These are phyloP conservation scores for Acanthosepion esculentum DNA, from an alignment of 2,888 invertebrate species.

Conservation along the genomic window DNA sequence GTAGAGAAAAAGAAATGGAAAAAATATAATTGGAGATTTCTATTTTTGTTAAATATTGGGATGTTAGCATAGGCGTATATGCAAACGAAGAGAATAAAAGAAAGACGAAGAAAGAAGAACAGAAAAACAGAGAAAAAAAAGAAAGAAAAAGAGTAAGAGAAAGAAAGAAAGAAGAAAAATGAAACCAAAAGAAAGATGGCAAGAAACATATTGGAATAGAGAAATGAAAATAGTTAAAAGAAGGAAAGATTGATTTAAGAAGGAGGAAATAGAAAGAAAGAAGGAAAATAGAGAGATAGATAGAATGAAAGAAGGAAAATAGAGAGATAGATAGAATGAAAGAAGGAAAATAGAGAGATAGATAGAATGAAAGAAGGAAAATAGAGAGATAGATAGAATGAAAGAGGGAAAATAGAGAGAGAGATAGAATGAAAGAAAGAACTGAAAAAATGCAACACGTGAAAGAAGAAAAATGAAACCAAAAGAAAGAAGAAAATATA, in stretches of 20 bases:
- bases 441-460: background rate
- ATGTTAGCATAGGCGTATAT: too few relatives aligned
- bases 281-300: background rate
- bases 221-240: background rate
- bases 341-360: background rate
- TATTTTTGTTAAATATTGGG: too few relatives aligned
- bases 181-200: too few relatives aligned
- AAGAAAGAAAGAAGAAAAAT: too few relatives aligned
- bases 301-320: background rate
- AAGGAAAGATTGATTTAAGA: background rate
- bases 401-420: background rate
- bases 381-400: too few relatives aligned
- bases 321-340: background rate
- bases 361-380: too few relatives aligned
- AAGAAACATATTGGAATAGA: too few relatives aligned
- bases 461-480: background rate
- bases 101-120: background rate
- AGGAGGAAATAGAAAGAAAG: background rate
- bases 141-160: background rate
- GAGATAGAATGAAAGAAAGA: background rate
- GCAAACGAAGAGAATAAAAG: too few relatives aligned
- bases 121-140: accelerated
- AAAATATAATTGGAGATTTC: too few relatives aligned
- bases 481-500: background rate
- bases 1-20: too few relatives aligned